These are phyloP conservation scores for Eutolmus rufibarbis DNA, from an alignment of 2,888 invertebrate genomes.

Conservation along the genomic window DNA sequence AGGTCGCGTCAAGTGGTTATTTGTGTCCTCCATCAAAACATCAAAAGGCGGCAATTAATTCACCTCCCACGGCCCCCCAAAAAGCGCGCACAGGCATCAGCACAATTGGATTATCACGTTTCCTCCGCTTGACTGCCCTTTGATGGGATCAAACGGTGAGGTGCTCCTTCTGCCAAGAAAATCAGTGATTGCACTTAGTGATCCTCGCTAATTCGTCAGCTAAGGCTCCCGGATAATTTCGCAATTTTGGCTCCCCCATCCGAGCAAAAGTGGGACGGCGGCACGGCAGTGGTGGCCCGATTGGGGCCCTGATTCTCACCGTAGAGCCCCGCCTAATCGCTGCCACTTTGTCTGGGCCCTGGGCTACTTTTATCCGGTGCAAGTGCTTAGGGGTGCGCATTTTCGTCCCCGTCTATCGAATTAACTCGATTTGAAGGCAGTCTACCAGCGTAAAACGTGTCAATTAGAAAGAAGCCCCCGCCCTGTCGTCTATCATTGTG, in stretches of 20 bases:
- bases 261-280: neutral
- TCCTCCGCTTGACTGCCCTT: neutral
- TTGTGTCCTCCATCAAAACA: neutral
- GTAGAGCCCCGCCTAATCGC: neutral
- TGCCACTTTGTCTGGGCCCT: neutral
- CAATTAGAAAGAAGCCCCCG: neutral
- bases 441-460: neutral
- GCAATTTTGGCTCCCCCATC: neutral
- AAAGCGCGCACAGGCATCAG: conserved; percentile 8
- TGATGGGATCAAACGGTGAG: neutral
- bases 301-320: neutral
- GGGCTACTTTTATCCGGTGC: conserved; percentile 3
- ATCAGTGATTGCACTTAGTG: conserved; percentile 12
- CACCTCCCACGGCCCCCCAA: neutral
- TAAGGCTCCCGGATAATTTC: neutral
- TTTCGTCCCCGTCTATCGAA: neutral
- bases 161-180: neutral
- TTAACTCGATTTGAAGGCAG: neutral
- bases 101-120: conserved; percentile 13
- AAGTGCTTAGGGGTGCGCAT: neutral
- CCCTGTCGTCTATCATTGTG: neutral
- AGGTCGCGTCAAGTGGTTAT: neutral
- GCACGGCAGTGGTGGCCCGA: neutral
- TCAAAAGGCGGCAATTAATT: neutral
- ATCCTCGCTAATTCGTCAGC: conserved; percentile 9